These are phyloP conservation scores for Dendrolimus pini DNA, from an alignment of 2,888 invertebrate species.

Conservation along the genomic window DNA sequence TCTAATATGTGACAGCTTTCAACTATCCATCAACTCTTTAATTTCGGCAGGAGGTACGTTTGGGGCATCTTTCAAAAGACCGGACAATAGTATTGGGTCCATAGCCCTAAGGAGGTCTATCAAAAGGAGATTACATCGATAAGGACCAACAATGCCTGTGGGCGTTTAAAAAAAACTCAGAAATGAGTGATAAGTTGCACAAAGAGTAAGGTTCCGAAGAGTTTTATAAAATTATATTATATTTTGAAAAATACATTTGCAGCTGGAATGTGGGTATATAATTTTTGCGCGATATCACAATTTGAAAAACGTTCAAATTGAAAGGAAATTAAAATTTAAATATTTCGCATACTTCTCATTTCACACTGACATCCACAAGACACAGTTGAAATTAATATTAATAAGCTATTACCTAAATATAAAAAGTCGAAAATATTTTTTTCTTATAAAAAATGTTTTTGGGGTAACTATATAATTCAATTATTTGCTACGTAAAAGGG, in stretches of 20 bases:
- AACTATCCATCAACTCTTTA: conserved; percentile 61
- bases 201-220: neutral
- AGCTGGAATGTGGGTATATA: neutral
- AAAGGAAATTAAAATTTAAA: too few relatives aligned
- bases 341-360: too few relatives aligned
- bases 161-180: conserved; percentile 48
- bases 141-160: conserved; percentile 60
- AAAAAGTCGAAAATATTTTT: too few relatives aligned
- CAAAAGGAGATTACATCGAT: conserved; percentile 73
- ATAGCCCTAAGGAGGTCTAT: conserved; percentile 63
- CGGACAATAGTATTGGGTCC: conserved; percentile 63
- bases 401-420: too few relatives aligned
- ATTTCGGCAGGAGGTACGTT: conserved; percentile 24
- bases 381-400: too few relatives aligned
- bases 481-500: too few relatives aligned
- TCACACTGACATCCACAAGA: too few relatives aligned
- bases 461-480: too few relatives aligned
- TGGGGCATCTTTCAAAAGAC: conserved; percentile 37
- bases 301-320: neutral
- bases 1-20: conserved; percentile 10
- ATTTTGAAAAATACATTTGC: too few relatives aligned
- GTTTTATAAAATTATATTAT: too few relatives aligned
- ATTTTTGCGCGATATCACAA: neutral
- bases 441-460: too few relatives aligned
- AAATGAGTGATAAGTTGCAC: conserved; percentile 15